Conservation (phyloP, 2,888 invertebrate species). For the Ceriagrion tenellum region DNA sequence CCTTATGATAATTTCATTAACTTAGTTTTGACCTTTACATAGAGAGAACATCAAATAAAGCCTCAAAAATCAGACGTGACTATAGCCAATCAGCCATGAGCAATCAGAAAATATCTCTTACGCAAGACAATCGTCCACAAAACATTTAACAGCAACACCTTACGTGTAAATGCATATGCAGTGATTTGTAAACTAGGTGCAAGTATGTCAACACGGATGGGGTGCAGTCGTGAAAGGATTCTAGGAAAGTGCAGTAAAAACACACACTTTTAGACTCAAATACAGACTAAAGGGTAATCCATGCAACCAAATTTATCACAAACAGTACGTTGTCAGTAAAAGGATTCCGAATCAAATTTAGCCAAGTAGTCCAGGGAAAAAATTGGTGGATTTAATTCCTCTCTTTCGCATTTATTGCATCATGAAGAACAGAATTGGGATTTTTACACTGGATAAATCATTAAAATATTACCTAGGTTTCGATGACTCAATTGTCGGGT, state of each 20-base stretch:
- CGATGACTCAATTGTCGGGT: no score
- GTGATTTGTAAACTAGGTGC: neutral
- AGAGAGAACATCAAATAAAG: neutral
- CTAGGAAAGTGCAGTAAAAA: neutral
- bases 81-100: slow-evolving; percentile 10
- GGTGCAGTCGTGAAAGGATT: neutral
- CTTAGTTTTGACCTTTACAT: neutral
- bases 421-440: no score
- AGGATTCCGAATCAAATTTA: no score
- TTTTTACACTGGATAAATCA: no score
- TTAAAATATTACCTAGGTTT: no score
- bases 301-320: neutral
- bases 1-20: neutral
- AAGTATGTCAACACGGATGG: neutral
- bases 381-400: no score
- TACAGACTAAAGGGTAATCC: neutral
- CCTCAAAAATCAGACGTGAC: neutral
- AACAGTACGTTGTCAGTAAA: neutral
- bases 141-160: neutral
- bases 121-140: neutral
- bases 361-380: no score
- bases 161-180: neutral
- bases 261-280: neutral
- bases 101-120: neutral
- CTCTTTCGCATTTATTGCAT: no score